Percentiles rank a stretch among this genome's conserved stretches.
These are phyloP conservation scores for Hiodon alosoides DNA, from an alignment of 2,113 vertebrate genomes.

Conservation along the genomic window DNA sequence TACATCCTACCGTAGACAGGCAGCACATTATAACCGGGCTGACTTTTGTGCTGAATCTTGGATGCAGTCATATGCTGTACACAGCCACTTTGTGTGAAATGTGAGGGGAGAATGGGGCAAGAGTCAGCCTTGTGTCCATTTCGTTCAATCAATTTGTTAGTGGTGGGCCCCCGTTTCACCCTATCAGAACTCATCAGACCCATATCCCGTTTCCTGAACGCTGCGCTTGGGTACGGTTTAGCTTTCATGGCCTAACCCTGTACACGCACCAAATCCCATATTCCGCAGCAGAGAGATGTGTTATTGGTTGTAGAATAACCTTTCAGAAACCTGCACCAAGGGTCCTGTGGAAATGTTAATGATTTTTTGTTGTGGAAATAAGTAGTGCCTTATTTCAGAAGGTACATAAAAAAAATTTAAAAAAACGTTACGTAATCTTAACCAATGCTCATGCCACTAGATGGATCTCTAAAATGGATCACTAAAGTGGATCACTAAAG, in stretches of 20 bases:
- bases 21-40: not conserved
- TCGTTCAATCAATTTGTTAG: constrained; percentile 46
- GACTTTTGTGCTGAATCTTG: not conserved
- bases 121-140: constrained; percentile 29
- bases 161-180: constrained; percentile 40
- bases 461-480: no score
- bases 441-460: no score
- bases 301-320: constrained; percentile 60
- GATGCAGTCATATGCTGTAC: not conserved
- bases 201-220: constrained; percentile 58
- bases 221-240: constrained; percentile 59
- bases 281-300: constrained; percentile 56
- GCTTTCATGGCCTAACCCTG: constrained; percentile 67
- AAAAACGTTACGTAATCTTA: no score
- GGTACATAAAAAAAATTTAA: no score
- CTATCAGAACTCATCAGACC: constrained; percentile 47
- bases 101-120: constrained; percentile 4
- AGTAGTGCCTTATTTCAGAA: constrained; percentile 17
- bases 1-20: not conserved
- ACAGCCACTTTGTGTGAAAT: not conserved
- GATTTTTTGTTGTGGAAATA: constrained; percentile 43
- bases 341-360: constrained; percentile 50
- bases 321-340: constrained; percentile 70
- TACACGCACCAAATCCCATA: constrained; percentile 56
- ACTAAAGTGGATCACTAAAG: no score